phyloP scores from a whole-genome alignment of 92 coral and sea anemone species.

The Meandrina meandrites region DNA sequence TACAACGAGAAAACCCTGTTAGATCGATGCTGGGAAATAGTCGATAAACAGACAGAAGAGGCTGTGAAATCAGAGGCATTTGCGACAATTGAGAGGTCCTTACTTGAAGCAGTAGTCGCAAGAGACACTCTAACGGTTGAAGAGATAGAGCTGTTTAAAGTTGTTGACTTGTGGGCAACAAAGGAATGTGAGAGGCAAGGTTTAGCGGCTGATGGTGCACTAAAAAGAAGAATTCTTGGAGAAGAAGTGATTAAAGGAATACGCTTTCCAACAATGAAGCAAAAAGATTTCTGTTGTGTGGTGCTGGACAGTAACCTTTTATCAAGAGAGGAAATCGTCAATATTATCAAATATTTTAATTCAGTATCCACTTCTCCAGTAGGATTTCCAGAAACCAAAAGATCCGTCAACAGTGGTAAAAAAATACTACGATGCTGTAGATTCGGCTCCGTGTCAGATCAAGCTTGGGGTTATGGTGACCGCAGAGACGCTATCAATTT shows the following conservation, averaged over 20 bases:
- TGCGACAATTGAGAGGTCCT: conserved; percentile 34
- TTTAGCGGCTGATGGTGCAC: conserved; percentile 7
- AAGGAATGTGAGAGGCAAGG: conserved; percentile 54
- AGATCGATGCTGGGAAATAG: conserved; percentile 70
- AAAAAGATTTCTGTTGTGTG: too few relatives aligned
- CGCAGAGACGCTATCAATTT: too few relatives aligned
- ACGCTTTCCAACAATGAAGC: too few relatives aligned
- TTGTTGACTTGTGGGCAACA: conserved; percentile 60
- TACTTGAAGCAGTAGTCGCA: conserved; percentile 39
- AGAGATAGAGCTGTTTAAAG: conserved; percentile 55
- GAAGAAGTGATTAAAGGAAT: background rate
- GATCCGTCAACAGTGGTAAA: too few relatives aligned
- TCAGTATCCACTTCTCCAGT: too few relatives aligned
- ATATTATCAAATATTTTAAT: too few relatives aligned
- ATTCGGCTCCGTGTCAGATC: too few relatives aligned
- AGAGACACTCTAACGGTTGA: conserved; percentile 43
- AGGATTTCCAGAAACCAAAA: too few relatives aligned
- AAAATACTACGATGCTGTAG: too few relatives aligned
- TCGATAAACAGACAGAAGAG: conserved; percentile 54
- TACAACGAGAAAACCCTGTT: conserved; percentile 56
- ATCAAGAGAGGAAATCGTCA: too few relatives aligned
- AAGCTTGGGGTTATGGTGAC: too few relatives aligned
- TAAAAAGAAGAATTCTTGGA: conserved; percentile 21
- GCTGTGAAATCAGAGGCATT: conserved; percentile 61
- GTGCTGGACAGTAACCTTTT: too few relatives aligned